Percentiles rank a stretch among this genome's conserved stretches.
Conservation (phyloP, 1,140 invertebrate species). For the Drosophila kurseongensis region DNA sequence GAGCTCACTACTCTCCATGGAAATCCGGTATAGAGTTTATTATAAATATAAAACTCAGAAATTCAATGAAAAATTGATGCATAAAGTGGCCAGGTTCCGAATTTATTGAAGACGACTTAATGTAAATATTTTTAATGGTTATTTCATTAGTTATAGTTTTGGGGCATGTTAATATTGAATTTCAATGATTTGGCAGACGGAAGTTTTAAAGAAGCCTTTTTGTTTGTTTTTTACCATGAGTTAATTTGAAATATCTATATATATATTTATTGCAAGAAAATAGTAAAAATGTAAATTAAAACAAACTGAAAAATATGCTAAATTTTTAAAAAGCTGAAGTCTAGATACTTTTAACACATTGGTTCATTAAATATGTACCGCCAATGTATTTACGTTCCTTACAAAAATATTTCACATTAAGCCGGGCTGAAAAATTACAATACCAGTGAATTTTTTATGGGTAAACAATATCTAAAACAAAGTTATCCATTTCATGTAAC, state of each 20-base stretch:
- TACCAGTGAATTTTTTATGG: slow-evolving; percentile 16
- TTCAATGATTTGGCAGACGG: no score
- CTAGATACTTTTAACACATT: not conserved
- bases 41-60: slow-evolving; percentile 19
- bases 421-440: not conserved
- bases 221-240: no score
- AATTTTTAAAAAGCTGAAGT: not conserved
- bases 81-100: slow-evolving; percentile 21
- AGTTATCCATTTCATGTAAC: slow-evolving; percentile 14
- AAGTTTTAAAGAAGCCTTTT: no score
- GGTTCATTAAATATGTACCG: not conserved
- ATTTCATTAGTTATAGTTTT: not conserved
- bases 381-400: not conserved
- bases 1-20: slow-evolving; percentile 20
- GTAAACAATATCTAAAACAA: slow-evolving; percentile 18
- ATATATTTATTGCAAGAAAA: no score
- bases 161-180: not conserved
- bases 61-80: slow-evolving; percentile 57
- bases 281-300: not conserved
- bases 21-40: slow-evolving; percentile 19
- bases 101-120: slow-evolving; percentile 33
- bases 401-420: no score
- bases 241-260: not conserved
- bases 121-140: slow-evolving; percentile 11
- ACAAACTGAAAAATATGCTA: not conserved